These are phyloP conservation scores for Tenthredo notha DNA, from an alignment of 2,888 invertebrate genomes.

Conservation along the genomic window DNA sequence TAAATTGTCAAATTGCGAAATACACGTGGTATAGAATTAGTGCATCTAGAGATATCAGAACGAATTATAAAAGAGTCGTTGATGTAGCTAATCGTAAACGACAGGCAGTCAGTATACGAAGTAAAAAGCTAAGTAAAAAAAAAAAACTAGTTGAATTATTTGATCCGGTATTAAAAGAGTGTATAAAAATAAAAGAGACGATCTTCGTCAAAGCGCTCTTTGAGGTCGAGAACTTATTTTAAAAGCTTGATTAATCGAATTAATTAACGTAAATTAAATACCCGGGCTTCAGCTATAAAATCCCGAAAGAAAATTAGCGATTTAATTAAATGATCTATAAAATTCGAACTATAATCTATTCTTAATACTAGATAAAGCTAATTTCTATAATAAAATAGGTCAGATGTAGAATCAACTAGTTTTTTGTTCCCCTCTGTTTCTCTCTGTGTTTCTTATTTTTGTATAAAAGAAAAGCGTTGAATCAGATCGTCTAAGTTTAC, in stretches of 20 bases:
- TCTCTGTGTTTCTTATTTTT: background rate
- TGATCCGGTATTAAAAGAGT: slow-evolving; percentile 9
- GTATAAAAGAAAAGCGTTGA: background rate
- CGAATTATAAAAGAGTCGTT: background rate
- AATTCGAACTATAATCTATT: background rate
- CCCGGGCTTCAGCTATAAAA: background rate
- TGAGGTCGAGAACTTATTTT: slow-evolving; percentile 4
- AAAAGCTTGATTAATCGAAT: slow-evolving; percentile 17
- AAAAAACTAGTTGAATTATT: slow-evolving; percentile 18
- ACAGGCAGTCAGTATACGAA: background rate
- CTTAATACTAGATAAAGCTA: background rate
- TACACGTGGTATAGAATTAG: background rate
- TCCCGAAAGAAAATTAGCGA: slow-evolving; percentile 1
- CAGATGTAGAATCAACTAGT: background rate
- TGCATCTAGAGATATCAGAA: background rate
- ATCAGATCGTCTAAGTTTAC: background rate
- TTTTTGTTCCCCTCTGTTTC: background rate
- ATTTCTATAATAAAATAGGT: slow-evolving; percentile 9
- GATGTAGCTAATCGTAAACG: background rate
- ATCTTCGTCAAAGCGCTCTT: slow-evolving; percentile 25
- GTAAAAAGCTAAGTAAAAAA: background rate
- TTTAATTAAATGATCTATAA: slow-evolving; percentile 21
- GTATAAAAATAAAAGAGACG: background rate
- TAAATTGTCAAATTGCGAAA: background rate
- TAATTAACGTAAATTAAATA: slow-evolving; percentile 24